Base-by-base conservation (phyloP, 2,113 vertebrate species). In the Hippoglossus stenolepis region DNA sequence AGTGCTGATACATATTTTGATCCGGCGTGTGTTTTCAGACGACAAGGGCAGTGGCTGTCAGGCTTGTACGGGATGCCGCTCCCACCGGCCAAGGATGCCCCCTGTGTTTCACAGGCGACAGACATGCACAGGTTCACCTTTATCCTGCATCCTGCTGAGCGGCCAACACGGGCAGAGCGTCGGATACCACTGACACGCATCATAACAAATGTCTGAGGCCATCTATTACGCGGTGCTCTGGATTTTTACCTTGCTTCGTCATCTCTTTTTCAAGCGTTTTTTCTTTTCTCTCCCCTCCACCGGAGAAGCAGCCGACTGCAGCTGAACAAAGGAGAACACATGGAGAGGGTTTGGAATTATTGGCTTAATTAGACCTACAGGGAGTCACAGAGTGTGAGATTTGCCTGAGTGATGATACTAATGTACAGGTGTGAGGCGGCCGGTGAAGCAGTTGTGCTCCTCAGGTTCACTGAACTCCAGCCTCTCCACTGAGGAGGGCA, bases 1-100 rank as follows among this genome's bases (percentile, higher is more conserved):
- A 87, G 78, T 92, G 87, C 88, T 92, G 88, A 90, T 84, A 76
- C 84, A 87, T 88, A 88, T 88, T 91, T 90, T 56, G 74, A 84
- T 89, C 80, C 35, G 59, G 53, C 83, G 47, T 65, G 81, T 80
- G 60, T 82, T 83, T 47, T 82, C 68, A 67, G 81, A 87, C 47
- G 28, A 79, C 83, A 88, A 89, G 81, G 85, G 73, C 87, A 80
- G 73, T 21, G 45, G 76, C 79, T 71, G 71, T 60, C 69, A 26
- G 20, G 38, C 63, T 23, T 80, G 62, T 54, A 45, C 38, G n/a
- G 77, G 66, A 73, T 60, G 78, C 17, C 62, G 26, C 4, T 65
- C 18, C 65, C 17, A 43, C 47, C 58, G 62, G 63, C 68, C 9
- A 13, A 6, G 31, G 43, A 45, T 45, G 6, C 6, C 0, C 31